Base-by-base conservation (phyloP, 2,888 invertebrate species). In the Dolichomitus sp. region DNA sequence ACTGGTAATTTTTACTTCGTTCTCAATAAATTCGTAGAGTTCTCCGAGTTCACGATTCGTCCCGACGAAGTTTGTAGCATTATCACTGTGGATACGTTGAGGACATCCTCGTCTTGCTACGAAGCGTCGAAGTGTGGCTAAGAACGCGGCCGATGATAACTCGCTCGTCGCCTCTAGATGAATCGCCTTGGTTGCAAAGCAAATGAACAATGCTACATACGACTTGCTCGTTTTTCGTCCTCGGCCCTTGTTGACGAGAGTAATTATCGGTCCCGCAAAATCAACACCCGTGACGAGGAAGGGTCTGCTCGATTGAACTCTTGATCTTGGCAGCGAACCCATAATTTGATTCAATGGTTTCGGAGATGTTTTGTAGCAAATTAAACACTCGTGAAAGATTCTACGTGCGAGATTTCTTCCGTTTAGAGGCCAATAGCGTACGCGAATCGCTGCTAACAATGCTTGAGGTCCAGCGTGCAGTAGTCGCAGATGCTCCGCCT, bases 41-140 rank as follows among this genome's bases (percentile, higher is more conserved):
- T 85, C 80, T 37, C 80, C 50, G 3, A 87, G 54, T 19, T 84
- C 84, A 6, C 82, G 77, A 40, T 80, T 42, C 2, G 89, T 88
- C 7, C 90, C 90, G 2, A 88, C 80, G 65, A 90, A 90, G 65
- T 89, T 90, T 5, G 85, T 87, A 0, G 87, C 89, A 30, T 85
- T 87, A 68, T 91, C 89, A 54, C 86, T 86, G 37, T 72, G 63
- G 3, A 87, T 72, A 9, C 76, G 75, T 1, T 45, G 61, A 2
- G 84, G 84, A 11, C 70, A 33, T 12, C 87, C 87, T 27, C 88
- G 70, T 52, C 87, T 63, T 19, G 84, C 73, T 0, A 86, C 69
- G 65, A 89, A 88, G n/a, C 89, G 69, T 19, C 81, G 61, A 7
- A 88, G 69, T 0, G 85, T 75, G 1, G 82, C 85, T 0, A 88